Base-by-base conservation (phyloP, 1,140 invertebrate species). In the Drosophila eugracilis region DNA sequence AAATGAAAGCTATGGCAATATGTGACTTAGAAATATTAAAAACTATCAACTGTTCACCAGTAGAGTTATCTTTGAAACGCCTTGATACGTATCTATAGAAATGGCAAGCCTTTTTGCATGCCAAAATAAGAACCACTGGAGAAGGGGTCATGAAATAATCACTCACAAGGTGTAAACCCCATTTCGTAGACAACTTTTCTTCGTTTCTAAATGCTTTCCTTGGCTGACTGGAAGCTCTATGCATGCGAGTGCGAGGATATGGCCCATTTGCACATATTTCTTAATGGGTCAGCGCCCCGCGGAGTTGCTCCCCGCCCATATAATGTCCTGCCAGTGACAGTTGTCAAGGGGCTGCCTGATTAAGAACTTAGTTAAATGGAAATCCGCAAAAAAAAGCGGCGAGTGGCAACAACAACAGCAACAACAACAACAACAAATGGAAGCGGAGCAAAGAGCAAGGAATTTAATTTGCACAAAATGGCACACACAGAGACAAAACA, bases 341-440 rank as follows among this genome's bases (percentile, higher is more conserved):
- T 48, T 59, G 54, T 50, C 37, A 32, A 37, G 30, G 52, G 52
- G 62, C 41, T 45, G 55, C 78, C 57, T 83, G 78, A 83, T 83
- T 83, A 83, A 71, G 70, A 54, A 84, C 63, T 75, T 75, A 70
- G 49, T 84, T 62, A 84, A 84, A 83, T 58, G 41, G 53, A 63
- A 41, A 70, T 36, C 26, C 34, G 32, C 32, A 60, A 30, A 53
- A 77, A 70, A 19, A 22, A 24, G 9, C 37, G 45, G 45, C n/a
- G n/a, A 36, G 41, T 48, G 52, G 45, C 45, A 47, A 47, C 3
- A 54, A 28, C 50, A 39, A 57, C 50, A 36, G 41, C 42, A 58
- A 50, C 45, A 47, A 47, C 3, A 54, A 28, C 50, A 39, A 57
- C 50, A 57, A 39, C 32, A 62, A 62, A 62, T 37, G 57, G 49